Conservation (phyloP, 1,140 invertebrate genomes). For the Drosophila persimilis region DNA sequence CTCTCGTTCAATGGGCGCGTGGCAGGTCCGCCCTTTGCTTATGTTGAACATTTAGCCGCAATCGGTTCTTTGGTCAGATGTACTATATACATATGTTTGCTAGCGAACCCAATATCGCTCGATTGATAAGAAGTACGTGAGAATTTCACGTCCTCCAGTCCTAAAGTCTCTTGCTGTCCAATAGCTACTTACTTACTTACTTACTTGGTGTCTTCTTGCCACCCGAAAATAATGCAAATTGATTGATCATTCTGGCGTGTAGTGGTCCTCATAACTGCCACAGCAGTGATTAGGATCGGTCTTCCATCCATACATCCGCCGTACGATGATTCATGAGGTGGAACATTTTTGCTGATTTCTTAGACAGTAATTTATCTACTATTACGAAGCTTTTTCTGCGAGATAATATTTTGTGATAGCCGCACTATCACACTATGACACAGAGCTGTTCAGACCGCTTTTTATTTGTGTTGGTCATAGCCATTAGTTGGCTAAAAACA, state of each 20-base stretch:
- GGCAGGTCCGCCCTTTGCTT: conserved; percentile 21
- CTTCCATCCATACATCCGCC: too few relatives aligned
- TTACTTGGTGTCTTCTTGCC: conserved; percentile 14
- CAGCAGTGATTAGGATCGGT: too few relatives aligned
- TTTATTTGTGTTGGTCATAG: too few relatives aligned
- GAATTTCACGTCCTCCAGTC: conserved; percentile 28
- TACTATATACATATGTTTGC: neutral
- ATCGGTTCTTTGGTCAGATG: conserved; percentile 7
- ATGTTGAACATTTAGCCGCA: conserved; percentile 29
- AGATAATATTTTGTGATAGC: too few relatives aligned
- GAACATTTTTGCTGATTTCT: too few relatives aligned
- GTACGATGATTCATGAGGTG: too few relatives aligned
- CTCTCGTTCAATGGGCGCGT: conserved; percentile 24
- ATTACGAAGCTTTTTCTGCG: too few relatives aligned
- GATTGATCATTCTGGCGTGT: conserved; percentile 32
- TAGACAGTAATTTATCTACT: too few relatives aligned
- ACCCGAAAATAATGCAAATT: conserved; percentile 36
- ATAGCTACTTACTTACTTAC: conserved; percentile 3
- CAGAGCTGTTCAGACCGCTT: too few relatives aligned
- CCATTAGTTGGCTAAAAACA: too few relatives aligned
- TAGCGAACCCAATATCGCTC: conserved; percentile 7
- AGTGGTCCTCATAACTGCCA: conserved; percentile 16
- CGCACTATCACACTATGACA: too few relatives aligned
- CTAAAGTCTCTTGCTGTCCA: conserved; percentile 5
- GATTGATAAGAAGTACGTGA: conserved; percentile 69